These are phyloP conservation scores for Chlorospingus flavigularis DNA, from an alignment of 2,797 vertebrate species.

Conservation along the genomic window DNA sequence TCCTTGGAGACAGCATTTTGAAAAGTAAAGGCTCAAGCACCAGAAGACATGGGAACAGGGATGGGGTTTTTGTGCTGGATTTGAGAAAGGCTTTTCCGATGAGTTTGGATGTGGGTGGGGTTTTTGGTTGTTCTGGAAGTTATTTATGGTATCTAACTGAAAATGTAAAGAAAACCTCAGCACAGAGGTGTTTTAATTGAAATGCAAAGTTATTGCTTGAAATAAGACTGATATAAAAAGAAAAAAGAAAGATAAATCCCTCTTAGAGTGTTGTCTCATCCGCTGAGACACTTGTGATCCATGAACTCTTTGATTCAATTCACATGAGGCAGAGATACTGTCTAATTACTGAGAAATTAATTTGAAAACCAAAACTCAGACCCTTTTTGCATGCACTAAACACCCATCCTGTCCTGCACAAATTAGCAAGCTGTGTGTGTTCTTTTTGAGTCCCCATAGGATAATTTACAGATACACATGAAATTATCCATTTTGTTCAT, in stretches of 20 bases:
- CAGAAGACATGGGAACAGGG: not conserved
- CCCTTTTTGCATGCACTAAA: not conserved
- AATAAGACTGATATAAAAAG: not conserved
- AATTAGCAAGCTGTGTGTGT: not conserved
- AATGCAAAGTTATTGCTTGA: not conserved
- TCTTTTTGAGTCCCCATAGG: not conserved
- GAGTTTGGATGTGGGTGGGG: not conserved
- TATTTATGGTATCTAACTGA: not conserved
- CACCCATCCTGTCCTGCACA: not conserved
- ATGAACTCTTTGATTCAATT: slow-evolving; percentile 29
- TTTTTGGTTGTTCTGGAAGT: not conserved
- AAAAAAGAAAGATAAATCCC: not conserved
- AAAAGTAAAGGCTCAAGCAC: not conserved
- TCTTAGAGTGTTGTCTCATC: not conserved
- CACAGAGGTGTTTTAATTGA: not conserved
- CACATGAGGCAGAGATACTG: not conserved
- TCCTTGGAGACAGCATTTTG: not conserved
- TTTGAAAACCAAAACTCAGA: not conserved
- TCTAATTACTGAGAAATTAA: slow-evolving; percentile 28
- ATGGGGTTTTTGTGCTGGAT: not conserved
- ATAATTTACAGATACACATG: not conserved
- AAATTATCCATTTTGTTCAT: not conserved
- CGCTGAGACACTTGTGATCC: not conserved
- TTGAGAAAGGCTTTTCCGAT: not conserved
- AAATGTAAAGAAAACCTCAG: not conserved